Evolutionary conservation across 30 jellyfish, hydroid and myxozoan genomes (phyloP), one percentile per base, ranked within the genome.

Genomic region (Chironex yamaguchii): DNA sequence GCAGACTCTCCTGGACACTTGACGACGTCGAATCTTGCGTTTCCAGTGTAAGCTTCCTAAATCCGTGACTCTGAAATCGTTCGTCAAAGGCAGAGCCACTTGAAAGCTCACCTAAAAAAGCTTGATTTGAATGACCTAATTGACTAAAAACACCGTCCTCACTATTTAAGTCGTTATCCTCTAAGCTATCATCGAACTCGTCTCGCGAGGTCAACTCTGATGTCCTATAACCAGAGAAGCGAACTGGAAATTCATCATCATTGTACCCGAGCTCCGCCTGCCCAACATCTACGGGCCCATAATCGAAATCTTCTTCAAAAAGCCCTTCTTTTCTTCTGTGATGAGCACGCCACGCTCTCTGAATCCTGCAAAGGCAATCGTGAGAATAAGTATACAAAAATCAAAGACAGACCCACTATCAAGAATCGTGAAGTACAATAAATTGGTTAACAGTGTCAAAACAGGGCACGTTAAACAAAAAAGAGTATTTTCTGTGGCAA

Each of bases 211-310:
- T 42, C 17, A 17, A 17, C 13, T 17, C 9, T 42, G 17, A 9
- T 42, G 58, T 42, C 17, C 81, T 88, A 52, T 86, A 74, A 11
- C 49, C 67, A 1, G n/a, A 2, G 20, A 58, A 26, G 48, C 36
- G 63, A 33, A 49, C 48, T 3, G 96, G 90, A 49, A 76, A 86
- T 66, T 73, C 90, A 11, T 80, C 87, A 23, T 74, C 90, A 88
- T 76, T 76, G 77, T 86, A 86, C n/a, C 90, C 96, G 90, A 66
- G 89, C 33, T 86, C 96, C 0, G 90, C 90, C 1, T 86, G 29
- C 33, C 96, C 96, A 12, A 76, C 35, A 34, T 74, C 42, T 9
- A 76, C 64, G 1, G 96, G 96, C 32, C 66, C 96, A 35, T 42
- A 42, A 6, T 42, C 58, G 58, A 42, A 42, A 42, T 48, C 83